Base-by-base conservation (phyloP, 2,113 vertebrate genomes). In the Diphyllodes magnificus region DNA sequence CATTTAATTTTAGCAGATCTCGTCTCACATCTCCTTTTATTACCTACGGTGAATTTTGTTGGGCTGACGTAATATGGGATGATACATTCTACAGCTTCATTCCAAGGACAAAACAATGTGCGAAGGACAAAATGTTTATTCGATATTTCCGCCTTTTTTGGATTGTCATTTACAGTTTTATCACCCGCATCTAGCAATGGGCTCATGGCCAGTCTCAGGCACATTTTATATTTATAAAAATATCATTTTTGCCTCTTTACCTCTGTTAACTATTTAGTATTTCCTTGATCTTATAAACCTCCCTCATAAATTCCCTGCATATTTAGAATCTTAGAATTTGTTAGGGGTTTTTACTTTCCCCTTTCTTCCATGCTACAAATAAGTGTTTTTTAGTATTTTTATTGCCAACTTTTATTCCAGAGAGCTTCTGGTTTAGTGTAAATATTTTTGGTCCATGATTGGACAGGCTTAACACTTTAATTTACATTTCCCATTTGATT, bases 11-110 rank as follows among this genome's bases (percentile, higher is more conserved):
- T 96, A 97, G 94, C 93, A 96, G 94, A 88, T 86, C 92, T 92
- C 51, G 0, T 97, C 95, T 97, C 95, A 96, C 93, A 94, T 97
- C 95, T 96, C 93, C 92, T 93, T 93, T 96, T 96, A 95, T 96
- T 97, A 96, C 93, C 94, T 93, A 91, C 96, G 45, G 96, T 97
- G 96, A 93, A 96, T 96, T 97, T 93, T 97, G 93, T 96, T 97
- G 90, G 90, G 88, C 88, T 96, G 92, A 96, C 17, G 94, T 97
- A 95, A 96, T 95, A 91, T 95, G 96, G 88, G 92, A 93, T 92
- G 94, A 96, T 96, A 96, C 85, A 80, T 96, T 96, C 85, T 83
- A 79, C 75, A 95, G 83, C 94, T 95, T 93, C 78, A 82, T 95
- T 96, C 94, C 96, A 97, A 97, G 96, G 96, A 81, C 96, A 96